These are phyloP conservation scores for Zoanthus sansibaricus DNA, from an alignment of 92 coral and sea anemone species.

Conservation along the genomic window DNA sequence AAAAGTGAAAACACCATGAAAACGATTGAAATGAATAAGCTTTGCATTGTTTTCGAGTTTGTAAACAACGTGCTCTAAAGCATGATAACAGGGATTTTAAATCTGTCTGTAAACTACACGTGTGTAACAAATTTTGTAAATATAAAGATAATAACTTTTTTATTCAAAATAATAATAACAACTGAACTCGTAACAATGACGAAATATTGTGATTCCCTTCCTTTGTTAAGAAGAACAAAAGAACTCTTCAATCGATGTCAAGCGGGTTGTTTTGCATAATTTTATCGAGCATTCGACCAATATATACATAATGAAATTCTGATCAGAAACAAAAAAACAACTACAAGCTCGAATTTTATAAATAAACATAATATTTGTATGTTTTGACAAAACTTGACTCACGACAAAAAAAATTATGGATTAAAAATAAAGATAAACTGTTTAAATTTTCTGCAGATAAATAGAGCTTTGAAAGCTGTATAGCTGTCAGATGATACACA, in stretches of 20 bases:
- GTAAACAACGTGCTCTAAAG: too few relatives aligned
- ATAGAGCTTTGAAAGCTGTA: too few relatives aligned
- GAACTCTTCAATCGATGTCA: neutral
- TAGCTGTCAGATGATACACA: neutral
- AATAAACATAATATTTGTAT: neutral
- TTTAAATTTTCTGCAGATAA: too few relatives aligned
- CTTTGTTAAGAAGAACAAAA: neutral
- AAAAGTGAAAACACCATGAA: too few relatives aligned
- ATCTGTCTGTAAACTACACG: too few relatives aligned
- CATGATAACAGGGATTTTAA: too few relatives aligned
- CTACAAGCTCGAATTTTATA: neutral
- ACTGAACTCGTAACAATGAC: neutral
- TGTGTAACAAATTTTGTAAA: too few relatives aligned
- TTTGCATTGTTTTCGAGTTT: too few relatives aligned
- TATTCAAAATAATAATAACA: too few relatives aligned
- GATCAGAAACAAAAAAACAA: neutral
- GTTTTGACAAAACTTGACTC: neutral
- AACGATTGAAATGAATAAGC: too few relatives aligned
- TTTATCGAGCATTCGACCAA: neutral
- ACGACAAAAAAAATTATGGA: neutral
- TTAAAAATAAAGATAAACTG: neutral
- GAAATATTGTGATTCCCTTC: neutral
- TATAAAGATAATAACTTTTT: neutral
- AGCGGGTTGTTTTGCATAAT: neutral
- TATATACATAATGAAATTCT: neutral